phyloP scores from a whole-genome alignment of 2,113 vertebrate genomes.

The Salminus brasiliensis region DNA sequence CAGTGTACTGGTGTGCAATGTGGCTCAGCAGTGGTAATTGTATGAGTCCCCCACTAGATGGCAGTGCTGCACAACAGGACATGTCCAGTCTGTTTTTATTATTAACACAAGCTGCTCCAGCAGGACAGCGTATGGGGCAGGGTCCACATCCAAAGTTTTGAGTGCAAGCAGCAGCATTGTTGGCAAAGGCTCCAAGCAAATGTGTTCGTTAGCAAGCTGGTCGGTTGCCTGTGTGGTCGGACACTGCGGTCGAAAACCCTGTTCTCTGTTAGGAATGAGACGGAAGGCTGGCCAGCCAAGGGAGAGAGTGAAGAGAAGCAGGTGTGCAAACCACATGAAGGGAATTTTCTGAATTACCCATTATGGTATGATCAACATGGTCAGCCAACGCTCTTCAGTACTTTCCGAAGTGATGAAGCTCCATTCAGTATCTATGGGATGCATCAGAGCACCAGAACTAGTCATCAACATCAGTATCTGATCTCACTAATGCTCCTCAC shows the following conservation, averaged over 20 bases:
- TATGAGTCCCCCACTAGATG: conserved; percentile 19
- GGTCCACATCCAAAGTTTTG: neutral
- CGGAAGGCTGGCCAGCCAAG: neutral
- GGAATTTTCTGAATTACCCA: neutral
- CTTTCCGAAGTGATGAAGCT: no score
- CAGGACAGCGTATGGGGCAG: neutral
- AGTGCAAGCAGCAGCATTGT: neutral
- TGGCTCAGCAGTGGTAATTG: neutral
- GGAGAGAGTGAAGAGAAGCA: neutral
- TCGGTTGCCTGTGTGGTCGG: neutral
- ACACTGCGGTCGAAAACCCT: neutral
- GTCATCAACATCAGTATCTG: no score
- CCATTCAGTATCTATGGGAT: no score
- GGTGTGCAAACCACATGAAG: neutral
- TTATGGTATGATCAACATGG: no score
- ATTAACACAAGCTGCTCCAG: conserved; percentile 8
- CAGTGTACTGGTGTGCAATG: no score
- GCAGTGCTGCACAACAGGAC: conserved; percentile 16
- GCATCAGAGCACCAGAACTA: no score
- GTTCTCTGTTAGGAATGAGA: neutral
- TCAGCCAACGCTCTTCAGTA: no score
- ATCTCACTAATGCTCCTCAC: no score
- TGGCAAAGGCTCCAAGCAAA: neutral
- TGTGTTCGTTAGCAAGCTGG: neutral
- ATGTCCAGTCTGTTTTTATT: neutral